Evolutionary conservation across 2,113 vertebrate genomes (phyloP).

Genomic region (Lepus americanus): DNA sequence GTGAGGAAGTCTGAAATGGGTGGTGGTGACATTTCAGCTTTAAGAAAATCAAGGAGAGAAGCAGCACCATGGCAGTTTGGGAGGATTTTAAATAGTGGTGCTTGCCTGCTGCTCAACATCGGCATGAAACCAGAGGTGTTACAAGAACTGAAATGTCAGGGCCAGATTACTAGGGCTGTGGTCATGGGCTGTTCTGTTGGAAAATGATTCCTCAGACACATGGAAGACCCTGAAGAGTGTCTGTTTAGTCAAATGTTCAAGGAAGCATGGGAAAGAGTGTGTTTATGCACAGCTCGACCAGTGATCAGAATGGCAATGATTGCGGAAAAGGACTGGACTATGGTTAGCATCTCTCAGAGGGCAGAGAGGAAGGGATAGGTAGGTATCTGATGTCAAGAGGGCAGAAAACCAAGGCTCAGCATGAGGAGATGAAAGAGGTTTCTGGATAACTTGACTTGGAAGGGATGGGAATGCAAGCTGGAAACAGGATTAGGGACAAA

Average conservation of each 20-base stretch:
- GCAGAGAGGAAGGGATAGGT: not conserved
- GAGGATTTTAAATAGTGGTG: not conserved
- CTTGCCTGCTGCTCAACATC: not conserved
- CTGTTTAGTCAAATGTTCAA: not conserved
- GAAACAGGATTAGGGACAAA: not conserved
- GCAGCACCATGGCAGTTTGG: not conserved
- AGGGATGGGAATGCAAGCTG: not conserved
- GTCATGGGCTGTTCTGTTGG: not conserved
- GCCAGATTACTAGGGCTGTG: not conserved
- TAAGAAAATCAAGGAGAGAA: not conserved
- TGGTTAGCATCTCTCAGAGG: too few relatives aligned
- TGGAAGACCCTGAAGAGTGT: not conserved
- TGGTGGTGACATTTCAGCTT: not conserved
- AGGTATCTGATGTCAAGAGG: not conserved
- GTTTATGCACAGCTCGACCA: not conserved
- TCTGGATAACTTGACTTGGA: not conserved
- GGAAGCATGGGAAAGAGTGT: not conserved
- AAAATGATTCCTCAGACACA: not conserved
- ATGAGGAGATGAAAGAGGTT: not conserved
- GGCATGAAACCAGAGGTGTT: not conserved
- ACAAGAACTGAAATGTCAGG: not conserved
- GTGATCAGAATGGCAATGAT: not conserved
- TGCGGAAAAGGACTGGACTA: not conserved
- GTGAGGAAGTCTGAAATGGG: not conserved
- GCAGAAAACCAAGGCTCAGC: not conserved